These are phyloP conservation scores for Alouatta palliata DNA, from an alignment of 2,113 vertebrate species.

Conservation along the genomic window DNA sequence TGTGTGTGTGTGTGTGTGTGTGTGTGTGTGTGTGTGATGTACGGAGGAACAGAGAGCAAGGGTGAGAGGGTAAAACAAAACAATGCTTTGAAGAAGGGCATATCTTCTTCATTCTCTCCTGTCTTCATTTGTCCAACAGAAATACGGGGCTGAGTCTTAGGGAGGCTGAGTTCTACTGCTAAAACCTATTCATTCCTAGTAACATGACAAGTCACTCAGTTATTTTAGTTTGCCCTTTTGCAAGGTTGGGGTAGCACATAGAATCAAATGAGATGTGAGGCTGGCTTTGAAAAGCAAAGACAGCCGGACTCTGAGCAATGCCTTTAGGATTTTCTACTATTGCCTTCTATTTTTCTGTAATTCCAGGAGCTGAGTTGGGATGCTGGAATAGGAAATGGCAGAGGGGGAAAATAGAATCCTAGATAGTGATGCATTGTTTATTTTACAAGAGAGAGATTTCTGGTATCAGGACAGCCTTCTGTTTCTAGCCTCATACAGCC, in stretches of 20 bases:
- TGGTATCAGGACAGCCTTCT: not conserved
- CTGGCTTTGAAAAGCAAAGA: not conserved
- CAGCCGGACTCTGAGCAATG: not conserved
- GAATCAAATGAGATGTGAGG: not conserved
- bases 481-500: not conserved
- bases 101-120: not conserved
- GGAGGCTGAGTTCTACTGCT: not conserved
- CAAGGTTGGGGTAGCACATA: not conserved
- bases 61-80: not conserved
- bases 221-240: not conserved
- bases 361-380: not conserved
- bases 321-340: not conserved
- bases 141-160: not conserved
- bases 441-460: not conserved
- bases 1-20: not conserved
- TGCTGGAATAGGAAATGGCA: not conserved
- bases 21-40: not conserved
- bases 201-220: not conserved
- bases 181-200: not conserved
- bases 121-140: not conserved
- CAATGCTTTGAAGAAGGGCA: not conserved
- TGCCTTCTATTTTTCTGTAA: not conserved
- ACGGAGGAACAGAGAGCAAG: not conserved
- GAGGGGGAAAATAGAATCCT: not conserved
- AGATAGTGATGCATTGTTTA: not conserved